Evolutionary conservation across 2,797 vertebrate genomes (phyloP).

Genomic region (Anomalospiza imberbis): DNA sequence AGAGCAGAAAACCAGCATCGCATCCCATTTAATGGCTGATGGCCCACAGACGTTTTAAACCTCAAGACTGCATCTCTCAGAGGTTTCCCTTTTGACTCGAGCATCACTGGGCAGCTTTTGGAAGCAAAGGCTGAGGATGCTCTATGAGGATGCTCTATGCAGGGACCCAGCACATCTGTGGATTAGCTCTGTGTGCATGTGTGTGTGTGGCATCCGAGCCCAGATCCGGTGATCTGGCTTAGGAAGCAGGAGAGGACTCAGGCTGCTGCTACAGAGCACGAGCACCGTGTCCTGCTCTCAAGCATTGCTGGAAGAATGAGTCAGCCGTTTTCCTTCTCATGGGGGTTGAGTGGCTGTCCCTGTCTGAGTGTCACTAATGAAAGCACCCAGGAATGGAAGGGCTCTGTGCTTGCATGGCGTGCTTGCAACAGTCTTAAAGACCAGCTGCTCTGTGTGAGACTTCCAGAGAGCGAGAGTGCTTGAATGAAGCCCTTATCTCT

Average conservation of each 20-base stretch:
- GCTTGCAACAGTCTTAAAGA: constrained; percentile 40
- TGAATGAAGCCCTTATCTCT: constrained; percentile 58
- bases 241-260: neutral
- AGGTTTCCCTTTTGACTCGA: neutral
- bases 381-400: constrained; percentile 47
- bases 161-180: neutral
- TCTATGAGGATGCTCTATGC: neutral
- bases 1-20: constrained; percentile 22
- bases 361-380: constrained; percentile 29
- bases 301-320: constrained; percentile 8
- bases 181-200: neutral
- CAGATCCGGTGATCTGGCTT: neutral
- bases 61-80: neutral
- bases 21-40: constrained; percentile 59
- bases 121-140: neutral
- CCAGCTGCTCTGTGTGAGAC: constrained; percentile 61
- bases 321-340: constrained; percentile 14
- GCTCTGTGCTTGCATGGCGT: neutral
- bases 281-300: neutral
- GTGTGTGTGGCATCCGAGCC: neutral
- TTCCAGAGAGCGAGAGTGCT: constrained; percentile 18
- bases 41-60: constrained; percentile 51
- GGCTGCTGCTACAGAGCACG: neutral
- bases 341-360: constrained; percentile 49
- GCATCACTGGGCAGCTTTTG: neutral